Evolutionary conservation across 2,113 vertebrate species (phyloP).

Genomic region (Felis catus): F.catus_Fca126_mat1.0 CM031418.1:141254501-141255000

Average conservation of each 20-base stretch:
- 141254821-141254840: background rate
- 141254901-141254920: background rate
- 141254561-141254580: background rate
- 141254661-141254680: background rate
- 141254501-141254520: rapidly evolving
- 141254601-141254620: rapidly evolving
- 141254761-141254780: rapidly evolving
- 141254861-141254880: too few relatives aligned
- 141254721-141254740: background rate
- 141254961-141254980: background rate
- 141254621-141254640: background rate
- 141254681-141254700: background rate
- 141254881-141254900: rapidly evolving
- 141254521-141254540: rapidly evolving
- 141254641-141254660: background rate
- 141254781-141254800: too few relatives aligned
- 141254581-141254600: background rate
- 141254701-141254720: background rate
- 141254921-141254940: background rate
- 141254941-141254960: background rate
- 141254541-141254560: background rate
- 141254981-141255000: background rate
- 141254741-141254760: background rate
- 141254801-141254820: rapidly evolving
- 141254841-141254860: too few relatives aligned